Conservation (phyloP, 2,113 vertebrate genomes). For the Phaethon lepturus region DNA sequence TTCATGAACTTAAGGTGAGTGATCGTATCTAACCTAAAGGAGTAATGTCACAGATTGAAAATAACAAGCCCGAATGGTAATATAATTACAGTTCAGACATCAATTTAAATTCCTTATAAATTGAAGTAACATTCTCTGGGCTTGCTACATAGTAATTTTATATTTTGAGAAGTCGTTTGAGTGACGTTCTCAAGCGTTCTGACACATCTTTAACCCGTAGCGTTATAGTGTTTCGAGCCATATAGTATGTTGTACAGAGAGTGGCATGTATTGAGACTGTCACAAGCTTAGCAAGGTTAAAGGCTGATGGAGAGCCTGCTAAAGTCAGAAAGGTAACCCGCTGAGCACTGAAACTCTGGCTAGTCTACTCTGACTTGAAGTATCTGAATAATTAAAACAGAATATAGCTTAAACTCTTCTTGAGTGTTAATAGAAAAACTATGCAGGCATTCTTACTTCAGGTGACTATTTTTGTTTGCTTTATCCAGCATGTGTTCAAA, state of each 20-base stretch:
- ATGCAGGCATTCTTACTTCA: neutral
- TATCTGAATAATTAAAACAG: neutral
- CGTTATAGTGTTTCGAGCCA: neutral
- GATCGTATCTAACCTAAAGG: neutral
- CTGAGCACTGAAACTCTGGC: neutral
- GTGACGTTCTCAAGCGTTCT: neutral
- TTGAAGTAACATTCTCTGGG: neutral
- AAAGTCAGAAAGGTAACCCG: neutral
- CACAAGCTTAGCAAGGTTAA: neutral
- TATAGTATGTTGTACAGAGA: no score
- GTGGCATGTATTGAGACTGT: fast-evolving
- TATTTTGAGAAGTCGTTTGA: neutral
- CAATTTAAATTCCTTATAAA: no score
- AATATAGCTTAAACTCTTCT: neutral
- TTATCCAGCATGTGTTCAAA: neutral
- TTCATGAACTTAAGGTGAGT: neutral
- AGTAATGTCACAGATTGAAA: neutral
- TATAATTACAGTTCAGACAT: neutral
- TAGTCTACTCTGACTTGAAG: neutral
- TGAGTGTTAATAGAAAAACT: neutral
- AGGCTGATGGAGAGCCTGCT: neutral
- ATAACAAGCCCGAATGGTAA: neutral
- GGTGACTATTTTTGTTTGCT: neutral
- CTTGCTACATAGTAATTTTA: neutral
- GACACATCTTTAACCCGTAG: neutral